phyloP scores from a whole-genome alignment of 2,797 vertebrate species.

The Pseudopleuronectes americanus region DNA sequence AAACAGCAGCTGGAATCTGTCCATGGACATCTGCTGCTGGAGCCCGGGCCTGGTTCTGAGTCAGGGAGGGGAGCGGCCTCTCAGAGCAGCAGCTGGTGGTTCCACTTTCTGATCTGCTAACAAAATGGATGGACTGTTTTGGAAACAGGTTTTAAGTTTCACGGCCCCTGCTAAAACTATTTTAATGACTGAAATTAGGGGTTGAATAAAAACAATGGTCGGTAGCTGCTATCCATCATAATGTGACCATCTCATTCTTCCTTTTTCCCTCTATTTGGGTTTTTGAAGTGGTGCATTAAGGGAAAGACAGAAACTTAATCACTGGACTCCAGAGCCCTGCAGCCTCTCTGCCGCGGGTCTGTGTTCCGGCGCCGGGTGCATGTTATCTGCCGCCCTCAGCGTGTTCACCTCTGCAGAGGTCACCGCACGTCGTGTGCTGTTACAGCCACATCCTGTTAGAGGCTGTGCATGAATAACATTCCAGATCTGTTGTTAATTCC shows the following conservation, averaged over 20 bases:
- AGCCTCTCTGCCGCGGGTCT: not conserved
- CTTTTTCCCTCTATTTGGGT: slow-evolving; percentile 1
- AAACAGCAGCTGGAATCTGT: slow-evolving; percentile 70
- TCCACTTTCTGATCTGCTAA: slow-evolving; percentile 46
- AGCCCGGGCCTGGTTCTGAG: slow-evolving; percentile 52
- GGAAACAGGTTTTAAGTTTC: slow-evolving; percentile 66
- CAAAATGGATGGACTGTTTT: slow-evolving; percentile 55
- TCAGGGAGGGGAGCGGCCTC: slow-evolving; percentile 35
- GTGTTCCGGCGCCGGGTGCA: slow-evolving; percentile 4
- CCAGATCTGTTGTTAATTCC: slow-evolving; percentile 67
- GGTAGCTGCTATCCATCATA: slow-evolving; percentile 38
- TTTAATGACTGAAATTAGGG: slow-evolving; percentile 61
- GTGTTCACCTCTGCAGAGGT: slow-evolving; percentile 57
- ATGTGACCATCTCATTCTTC: not conserved
- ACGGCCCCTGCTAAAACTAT: slow-evolving; percentile 45
- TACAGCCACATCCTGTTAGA: slow-evolving; percentile 84
- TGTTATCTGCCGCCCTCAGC: slow-evolving; percentile 61
- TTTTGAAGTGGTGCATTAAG: slow-evolving; percentile 1
- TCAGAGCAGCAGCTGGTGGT: slow-evolving; percentile 61
- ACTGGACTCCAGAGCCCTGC: not conserved
- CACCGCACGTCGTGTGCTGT: slow-evolving; percentile 33
- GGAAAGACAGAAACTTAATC: not conserved
- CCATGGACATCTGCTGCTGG: slow-evolving; percentile 71
- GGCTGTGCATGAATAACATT: slow-evolving; percentile 71
- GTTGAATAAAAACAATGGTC: slow-evolving; percentile 39